Percentiles rank a stretch among this genome's conserved stretches.
Conservation (phyloP, 2,797 vertebrate species). For the Sphenodon punctatus region DNA sequence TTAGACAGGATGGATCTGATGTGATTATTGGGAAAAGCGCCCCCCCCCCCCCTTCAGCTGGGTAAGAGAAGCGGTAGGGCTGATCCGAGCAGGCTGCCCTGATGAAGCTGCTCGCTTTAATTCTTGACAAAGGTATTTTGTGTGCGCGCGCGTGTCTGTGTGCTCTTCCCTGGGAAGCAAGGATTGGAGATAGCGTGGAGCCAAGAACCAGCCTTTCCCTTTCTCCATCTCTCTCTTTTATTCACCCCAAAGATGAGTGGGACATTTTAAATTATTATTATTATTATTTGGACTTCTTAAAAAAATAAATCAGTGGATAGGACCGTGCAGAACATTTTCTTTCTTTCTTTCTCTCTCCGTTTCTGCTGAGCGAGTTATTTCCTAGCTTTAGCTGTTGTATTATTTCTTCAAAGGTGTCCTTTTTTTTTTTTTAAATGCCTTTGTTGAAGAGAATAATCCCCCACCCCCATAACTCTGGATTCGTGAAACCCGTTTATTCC, state of each 20-base stretch:
- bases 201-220: constrained; percentile 12
- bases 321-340: neutral
- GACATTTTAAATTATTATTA: neutral
- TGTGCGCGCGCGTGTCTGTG: neutral
- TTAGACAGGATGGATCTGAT: neutral
- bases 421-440: no score
- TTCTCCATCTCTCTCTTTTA: neutral
- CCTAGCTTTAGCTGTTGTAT: no score
- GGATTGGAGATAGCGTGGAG: constrained; percentile 16
- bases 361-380: no score
- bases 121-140: no score
- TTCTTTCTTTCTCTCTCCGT: no score
- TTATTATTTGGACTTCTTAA: neutral
- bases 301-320: neutral
- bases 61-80: no score
- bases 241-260: neutral
- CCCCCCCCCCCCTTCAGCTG: no score
- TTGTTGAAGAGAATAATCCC: no score
- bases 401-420: neutral
- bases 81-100: no score
- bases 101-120: neutral
- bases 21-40: neutral
- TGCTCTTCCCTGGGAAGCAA: neutral
- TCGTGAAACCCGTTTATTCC: no score
- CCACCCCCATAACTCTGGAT: no score